phyloP scores from a whole-genome alignment of 2,888 invertebrate genomes.

The Calliopum simillimum region DNA sequence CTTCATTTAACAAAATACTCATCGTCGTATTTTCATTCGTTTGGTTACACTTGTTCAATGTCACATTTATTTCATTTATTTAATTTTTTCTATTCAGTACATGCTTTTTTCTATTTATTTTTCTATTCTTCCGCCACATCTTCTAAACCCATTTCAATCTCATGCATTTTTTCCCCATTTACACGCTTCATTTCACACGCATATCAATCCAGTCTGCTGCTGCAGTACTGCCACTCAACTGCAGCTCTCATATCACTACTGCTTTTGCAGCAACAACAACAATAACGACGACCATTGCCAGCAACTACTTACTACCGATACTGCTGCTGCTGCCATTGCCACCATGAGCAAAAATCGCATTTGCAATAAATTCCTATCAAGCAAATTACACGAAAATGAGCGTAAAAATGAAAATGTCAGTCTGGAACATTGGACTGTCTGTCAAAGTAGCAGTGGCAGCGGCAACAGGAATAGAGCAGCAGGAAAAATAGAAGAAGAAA shows the following conservation, averaged over 20 bases:
- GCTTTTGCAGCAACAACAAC: neutral
- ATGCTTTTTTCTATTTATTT: no score
- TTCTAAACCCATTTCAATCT: neutral
- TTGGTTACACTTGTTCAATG: no score
- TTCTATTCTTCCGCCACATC: no score
- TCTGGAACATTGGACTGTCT: constrained; percentile 30
- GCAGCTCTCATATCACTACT: neutral
- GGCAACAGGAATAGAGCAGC: neutral
- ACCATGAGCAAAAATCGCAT: constrained; percentile 26
- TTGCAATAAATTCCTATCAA: constrained; percentile 47
- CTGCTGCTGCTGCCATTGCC: neutral
- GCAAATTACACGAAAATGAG: constrained; percentile 44
- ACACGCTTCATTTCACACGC: constrained; percentile 32
- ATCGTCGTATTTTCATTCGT: no score
- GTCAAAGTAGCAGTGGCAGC: constrained; percentile 10
- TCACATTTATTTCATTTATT: no score
- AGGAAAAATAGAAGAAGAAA: constrained; percentile 17
- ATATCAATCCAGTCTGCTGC: constrained; percentile 16
- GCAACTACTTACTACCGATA: neutral
- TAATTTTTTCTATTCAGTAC: no score
- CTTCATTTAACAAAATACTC: no score
- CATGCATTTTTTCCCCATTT: constrained; percentile 27
- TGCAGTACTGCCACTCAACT: neutral
- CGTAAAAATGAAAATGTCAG: constrained; percentile 48
- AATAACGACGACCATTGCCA: neutral